Evolutionary conservation across 2,113 vertebrate species (phyloP).

Genomic region (Amazona guildingii): DNA sequence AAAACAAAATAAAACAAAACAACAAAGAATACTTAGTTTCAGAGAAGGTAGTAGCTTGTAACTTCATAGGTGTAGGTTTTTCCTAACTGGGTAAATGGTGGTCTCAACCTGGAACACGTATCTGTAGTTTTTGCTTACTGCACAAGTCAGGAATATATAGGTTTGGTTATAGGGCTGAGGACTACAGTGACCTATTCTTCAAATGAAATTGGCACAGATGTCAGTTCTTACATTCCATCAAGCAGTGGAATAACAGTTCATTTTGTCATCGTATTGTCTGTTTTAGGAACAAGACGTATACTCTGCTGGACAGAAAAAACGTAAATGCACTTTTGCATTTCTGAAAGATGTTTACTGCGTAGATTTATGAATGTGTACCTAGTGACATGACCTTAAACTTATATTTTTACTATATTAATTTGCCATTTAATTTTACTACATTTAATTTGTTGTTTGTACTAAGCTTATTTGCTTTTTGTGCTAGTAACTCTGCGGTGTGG

Average conservation of each 20-base stretch:
- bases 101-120: neutral
- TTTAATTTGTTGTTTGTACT: neutral
- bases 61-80: neutral
- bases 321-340: neutral
- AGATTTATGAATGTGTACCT: conserved; percentile 5
- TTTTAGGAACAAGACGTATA: neutral
- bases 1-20: neutral
- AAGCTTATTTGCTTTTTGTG: neutral
- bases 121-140: neutral
- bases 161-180: neutral
- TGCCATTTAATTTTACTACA: neutral
- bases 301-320: neutral
- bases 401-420: conserved; percentile 21
- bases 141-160: neutral
- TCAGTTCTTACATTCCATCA: neutral
- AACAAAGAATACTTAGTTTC: neutral
- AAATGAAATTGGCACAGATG: neutral
- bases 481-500: neutral
- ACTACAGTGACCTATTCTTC: neutral
- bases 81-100: neutral
- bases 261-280: neutral
- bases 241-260: neutral
- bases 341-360: neutral
- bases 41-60: neutral
- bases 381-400: neutral